These are phyloP conservation scores for Lepidochitona cinerea DNA, from an alignment of 2,888 invertebrate genomes.

Conservation along the genomic window DNA sequence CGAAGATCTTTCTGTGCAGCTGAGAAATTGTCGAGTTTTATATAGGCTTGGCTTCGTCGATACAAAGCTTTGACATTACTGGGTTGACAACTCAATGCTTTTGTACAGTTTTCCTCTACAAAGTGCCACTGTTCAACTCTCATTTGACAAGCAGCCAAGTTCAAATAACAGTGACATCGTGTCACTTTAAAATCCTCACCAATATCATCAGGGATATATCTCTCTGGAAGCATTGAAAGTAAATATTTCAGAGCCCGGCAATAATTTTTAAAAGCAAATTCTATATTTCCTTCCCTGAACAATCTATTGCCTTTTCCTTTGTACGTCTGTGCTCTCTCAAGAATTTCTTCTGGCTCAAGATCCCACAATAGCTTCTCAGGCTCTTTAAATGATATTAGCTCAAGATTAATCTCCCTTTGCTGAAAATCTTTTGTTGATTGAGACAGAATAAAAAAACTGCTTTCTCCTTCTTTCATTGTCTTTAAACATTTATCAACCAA, in stretches of 20 bases:
- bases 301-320: not conserved
- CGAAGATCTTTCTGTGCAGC: not conserved
- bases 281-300: not conserved
- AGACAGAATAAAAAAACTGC: not conserved
- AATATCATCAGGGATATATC: not conserved
- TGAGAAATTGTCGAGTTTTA: not conserved
- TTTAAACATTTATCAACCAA: not conserved
- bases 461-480: not conserved
- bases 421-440: not conserved
- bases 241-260: not conserved
- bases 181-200: not conserved
- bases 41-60: not conserved
- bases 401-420: not conserved
- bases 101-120: not conserved
- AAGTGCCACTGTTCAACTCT: not conserved
- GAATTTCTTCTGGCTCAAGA: not conserved
- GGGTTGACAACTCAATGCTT: not conserved
- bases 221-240: not conserved
- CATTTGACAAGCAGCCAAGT: not conserved
- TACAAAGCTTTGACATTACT: constrained; percentile 1
- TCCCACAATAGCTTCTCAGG: not conserved
- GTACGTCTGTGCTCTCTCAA: not conserved
- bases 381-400: not conserved
- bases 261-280: not conserved
- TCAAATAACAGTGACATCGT: not conserved